Evolutionary conservation across 1,140 invertebrate genomes (phyloP), one percentile per base, ranked within the genome.

Genomic region (Leptoteleia sp.): DNA sequence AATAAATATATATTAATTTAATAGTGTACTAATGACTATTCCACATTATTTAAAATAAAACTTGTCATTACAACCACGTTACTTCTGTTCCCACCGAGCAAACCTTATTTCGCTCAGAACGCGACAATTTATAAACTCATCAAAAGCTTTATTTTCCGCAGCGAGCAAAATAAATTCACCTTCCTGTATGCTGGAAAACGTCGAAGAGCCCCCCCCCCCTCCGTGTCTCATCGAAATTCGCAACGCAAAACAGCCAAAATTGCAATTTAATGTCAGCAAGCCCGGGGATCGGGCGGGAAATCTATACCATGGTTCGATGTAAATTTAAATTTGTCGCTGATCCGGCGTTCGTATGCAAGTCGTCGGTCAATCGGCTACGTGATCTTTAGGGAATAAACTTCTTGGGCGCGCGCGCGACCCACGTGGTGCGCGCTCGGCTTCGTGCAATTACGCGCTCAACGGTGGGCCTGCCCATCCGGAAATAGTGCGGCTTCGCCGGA

Each of bases 241-340:
- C 9, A 4, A n/a, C 43, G 37, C 61, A 75, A 75, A 76, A 62
- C 37, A 68, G 38, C 62, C 48, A 42, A 68, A 76, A 76, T 76
- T 76, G 72, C 72, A 48, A 76, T 76, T 76, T 68, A 68, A 76
- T 62, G 72, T 64, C 29, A 57, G 37, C 35, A 16, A 27, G n/a
- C n/a, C n/a, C n/a, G 17, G 13, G 31, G n/a, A 48, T 16, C 40
- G 31, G 43, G 0, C 31, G 45, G 54, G 55, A 64, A 62, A 76
- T 40, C 55, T 68, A 76, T 68, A 62, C 35, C 55, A 47, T 27
- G 42, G 47, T 76, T 68, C 17, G 31, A 68, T 61, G 64, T 48
- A 76, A 76, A 76, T 76, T 76, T 76, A 76, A 76, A 76, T 76
- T 76, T 76, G 72, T 68, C 64, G 72, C 16, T 64, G 65, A 77